Percentiles rank a stretch among this genome's conserved stretches.
phyloP scores from a whole-genome alignment of 2,888 invertebrate genomes.

The Athalia rosae region DNA sequence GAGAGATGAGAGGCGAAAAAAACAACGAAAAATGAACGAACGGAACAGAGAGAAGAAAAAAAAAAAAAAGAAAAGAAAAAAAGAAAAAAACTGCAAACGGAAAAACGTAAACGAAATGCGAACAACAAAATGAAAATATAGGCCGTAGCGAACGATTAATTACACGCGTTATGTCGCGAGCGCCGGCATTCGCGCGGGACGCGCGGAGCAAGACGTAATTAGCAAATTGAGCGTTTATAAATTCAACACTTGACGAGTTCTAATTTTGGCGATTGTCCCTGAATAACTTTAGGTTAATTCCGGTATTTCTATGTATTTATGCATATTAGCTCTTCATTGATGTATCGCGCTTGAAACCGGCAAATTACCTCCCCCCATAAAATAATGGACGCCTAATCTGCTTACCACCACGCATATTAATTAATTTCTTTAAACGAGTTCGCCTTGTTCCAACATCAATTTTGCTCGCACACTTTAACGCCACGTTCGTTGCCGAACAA shows the following conservation, averaged over 20 bases:
- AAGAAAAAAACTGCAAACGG: not conserved
- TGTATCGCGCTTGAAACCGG: conserved; percentile 45
- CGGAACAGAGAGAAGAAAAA: too few species aligned
- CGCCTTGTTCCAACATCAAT: conserved; percentile 1
- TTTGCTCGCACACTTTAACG: not conserved
- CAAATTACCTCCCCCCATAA: conserved; percentile 35
- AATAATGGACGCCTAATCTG: conserved; percentile 49
- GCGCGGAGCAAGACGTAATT: conserved; percentile 22
- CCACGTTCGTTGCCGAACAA: too few species aligned
- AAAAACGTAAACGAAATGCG: conserved; percentile 22
- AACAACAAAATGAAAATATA: conserved; percentile 36
- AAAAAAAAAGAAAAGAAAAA: not conserved
- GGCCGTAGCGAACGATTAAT: conserved; percentile 40
- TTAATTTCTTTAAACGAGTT: conserved; percentile 40
- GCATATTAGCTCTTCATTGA: conserved; percentile 47
- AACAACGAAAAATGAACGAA: conserved; percentile 5
- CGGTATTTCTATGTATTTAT: conserved; percentile 52
- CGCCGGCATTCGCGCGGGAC: not conserved
- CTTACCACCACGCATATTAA: conserved; percentile 32
- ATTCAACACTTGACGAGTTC: conserved; percentile 42
- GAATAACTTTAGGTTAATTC: conserved; percentile 44
- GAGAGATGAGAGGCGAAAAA: conserved; percentile 29
- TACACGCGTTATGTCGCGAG: conserved; percentile 26
- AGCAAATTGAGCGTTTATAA: conserved; percentile 39
- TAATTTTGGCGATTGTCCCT: conserved; percentile 40